phyloP scores from a whole-genome alignment of 1,140 invertebrate species.

The Batillaria attramentaria region DNA sequence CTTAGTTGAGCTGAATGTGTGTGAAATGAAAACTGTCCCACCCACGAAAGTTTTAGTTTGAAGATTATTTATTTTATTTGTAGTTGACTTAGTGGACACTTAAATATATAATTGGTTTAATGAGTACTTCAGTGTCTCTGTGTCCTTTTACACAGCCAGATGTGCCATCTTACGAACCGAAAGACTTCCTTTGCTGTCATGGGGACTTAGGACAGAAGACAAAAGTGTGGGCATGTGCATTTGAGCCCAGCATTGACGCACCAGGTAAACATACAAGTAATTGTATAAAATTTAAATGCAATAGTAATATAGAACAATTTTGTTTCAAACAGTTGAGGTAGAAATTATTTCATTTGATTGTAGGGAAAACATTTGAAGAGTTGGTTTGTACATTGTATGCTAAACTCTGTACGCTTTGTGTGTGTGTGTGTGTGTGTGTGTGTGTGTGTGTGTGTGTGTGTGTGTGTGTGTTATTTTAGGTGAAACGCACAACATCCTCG shows the following conservation, averaged over 20 bases:
- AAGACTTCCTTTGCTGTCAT: constrained; percentile 64
- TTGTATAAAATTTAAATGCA: too few relatives aligned
- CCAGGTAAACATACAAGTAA: constrained; percentile 36
- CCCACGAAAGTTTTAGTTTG: too few relatives aligned
- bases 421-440: neutral
- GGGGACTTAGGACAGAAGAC: constrained; percentile 58
- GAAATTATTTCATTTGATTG: neutral
- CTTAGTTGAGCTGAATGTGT: too few relatives aligned
- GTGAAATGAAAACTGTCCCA: too few relatives aligned
- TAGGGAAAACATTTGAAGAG: neutral
- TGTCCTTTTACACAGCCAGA: too few relatives aligned
- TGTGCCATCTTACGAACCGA: constrained; percentile 58
- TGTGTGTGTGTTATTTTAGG: too few relatives aligned
- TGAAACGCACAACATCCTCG: constrained; percentile 69
- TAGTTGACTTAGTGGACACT: neutral
- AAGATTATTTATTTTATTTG: neutral
- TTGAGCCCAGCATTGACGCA: constrained; percentile 70
- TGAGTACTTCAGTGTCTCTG: too few relatives aligned
- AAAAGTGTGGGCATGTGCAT: constrained; percentile 74
- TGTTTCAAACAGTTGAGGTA: too few relatives aligned
- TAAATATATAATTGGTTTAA: too few relatives aligned
- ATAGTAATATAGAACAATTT: too few relatives aligned
- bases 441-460: neutral
- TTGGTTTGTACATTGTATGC: neutral
- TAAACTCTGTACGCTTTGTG: too few relatives aligned